A percentile compares a stretch with the other conserved stretches of the same genome.
Conservation (phyloP, 1,140 invertebrate genomes). For the Lepidotrigona ventralis region DNA sequence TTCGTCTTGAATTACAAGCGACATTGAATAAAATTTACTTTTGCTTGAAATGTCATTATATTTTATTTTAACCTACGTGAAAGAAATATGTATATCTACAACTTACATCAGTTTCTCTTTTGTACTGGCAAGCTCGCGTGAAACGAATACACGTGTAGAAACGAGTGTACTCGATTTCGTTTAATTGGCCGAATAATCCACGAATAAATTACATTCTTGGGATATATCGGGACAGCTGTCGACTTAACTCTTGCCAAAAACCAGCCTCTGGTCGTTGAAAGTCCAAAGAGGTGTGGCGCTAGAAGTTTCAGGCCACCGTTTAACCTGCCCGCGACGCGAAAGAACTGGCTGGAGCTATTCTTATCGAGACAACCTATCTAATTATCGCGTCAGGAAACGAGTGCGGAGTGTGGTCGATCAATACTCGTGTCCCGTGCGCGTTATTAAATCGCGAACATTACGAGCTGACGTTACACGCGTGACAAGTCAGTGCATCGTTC, state of each 20-base stretch:
- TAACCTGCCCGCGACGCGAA: not conserved
- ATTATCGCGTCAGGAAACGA: slow-evolving; percentile 55
- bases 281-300: too few relatives aligned
- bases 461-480: slow-evolving; percentile 28
- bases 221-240: not conserved
- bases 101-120: too few relatives aligned
- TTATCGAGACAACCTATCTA: slow-evolving; percentile 57
- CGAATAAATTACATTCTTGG: not conserved
- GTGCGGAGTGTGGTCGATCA: slow-evolving; percentile 51
- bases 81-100: too few relatives aligned
- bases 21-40: too few relatives aligned
- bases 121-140: too few relatives aligned
- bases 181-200: too few relatives aligned
- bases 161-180: too few relatives aligned
- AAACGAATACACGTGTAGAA: too few relatives aligned
- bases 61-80: too few relatives aligned
- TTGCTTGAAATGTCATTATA: too few relatives aligned
- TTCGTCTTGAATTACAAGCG: too few relatives aligned
- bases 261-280: not conserved
- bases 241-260: not conserved
- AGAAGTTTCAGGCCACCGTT: too few relatives aligned
- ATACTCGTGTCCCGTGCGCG: slow-evolving; percentile 54
- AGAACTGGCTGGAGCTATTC: slow-evolving; percentile 9
- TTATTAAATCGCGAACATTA: slow-evolving; percentile 66
- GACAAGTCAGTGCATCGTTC: slow-evolving; percentile 15